A percentile compares a stretch with the other conserved stretches of the same genome.
phyloP scores from a whole-genome alignment of 2,888 invertebrate species.

The Apamea epomidion region DNA sequence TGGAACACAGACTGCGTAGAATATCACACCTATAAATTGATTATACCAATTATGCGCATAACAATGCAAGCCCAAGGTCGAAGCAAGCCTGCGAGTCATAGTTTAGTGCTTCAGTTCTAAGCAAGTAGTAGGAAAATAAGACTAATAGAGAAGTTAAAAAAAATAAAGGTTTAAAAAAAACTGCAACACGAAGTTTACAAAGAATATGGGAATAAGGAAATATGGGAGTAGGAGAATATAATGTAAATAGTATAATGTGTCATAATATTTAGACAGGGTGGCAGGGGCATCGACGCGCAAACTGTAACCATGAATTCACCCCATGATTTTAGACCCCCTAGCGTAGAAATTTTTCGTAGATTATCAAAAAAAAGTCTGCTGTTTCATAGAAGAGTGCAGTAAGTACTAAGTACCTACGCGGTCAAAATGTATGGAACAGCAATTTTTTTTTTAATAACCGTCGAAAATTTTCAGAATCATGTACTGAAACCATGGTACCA shows the following conservation, averaged over 20 bases:
- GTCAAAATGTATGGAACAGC: too few relatives aligned
- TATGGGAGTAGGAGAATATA: not conserved
- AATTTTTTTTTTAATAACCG: too few relatives aligned
- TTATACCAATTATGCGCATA: conserved; percentile 18
- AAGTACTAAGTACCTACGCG: too few relatives aligned
- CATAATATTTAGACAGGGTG: not conserved
- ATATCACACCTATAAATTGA: conserved; percentile 9
- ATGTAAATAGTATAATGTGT: not conserved
- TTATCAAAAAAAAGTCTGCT: too few relatives aligned
- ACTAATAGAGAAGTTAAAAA: not conserved
- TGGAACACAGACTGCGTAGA: conserved; percentile 9
- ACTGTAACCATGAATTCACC: not conserved
- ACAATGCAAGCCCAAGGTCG: conserved; percentile 26
- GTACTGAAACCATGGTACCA: not conserved
- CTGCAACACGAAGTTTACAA: not conserved
- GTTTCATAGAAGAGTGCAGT: too few relatives aligned
- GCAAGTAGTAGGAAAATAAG: not conserved
- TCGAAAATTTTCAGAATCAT: not conserved
- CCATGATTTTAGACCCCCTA: not conserved
- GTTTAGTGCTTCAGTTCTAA: conserved; percentile 16
- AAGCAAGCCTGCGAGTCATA: not conserved
- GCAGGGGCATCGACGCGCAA: not conserved
- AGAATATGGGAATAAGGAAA: conserved; percentile 1
- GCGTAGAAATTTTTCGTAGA: too few relatives aligned
- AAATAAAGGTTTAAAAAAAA: not conserved